A percentile compares a stretch with the other conserved stretches of the same genome.
Evolutionary conservation across 2,113 vertebrate genomes (phyloP).

Genomic region (Pseudorhombus dupliciocellatus): DNA sequence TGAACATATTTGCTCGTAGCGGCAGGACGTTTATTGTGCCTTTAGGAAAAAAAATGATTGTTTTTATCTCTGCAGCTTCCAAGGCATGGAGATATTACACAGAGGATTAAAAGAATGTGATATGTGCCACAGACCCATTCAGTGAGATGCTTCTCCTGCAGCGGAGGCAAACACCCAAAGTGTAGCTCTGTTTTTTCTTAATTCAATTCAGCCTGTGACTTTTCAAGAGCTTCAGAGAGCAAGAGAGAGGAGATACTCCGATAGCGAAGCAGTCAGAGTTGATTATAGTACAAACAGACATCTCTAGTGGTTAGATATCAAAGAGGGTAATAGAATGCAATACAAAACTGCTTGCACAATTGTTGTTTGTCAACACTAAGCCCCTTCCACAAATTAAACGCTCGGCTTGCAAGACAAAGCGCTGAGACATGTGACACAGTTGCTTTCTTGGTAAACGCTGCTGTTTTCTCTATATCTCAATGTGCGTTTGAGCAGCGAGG

Average conservation of each 20-base stretch:
- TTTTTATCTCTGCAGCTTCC: conserved; percentile 27
- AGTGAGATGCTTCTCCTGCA: conserved; percentile 36
- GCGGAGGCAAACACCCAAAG: conserved; percentile 46
- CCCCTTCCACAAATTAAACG: conserved; percentile 58
- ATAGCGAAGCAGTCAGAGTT: conserved; percentile 42
- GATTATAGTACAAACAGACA: conserved; percentile 37
- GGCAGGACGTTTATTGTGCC: conserved; percentile 35
- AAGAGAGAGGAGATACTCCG: conserved; percentile 25
- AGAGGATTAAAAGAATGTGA: conserved; percentile 55
- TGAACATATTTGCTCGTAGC: conserved; percentile 44
- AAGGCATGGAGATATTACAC: conserved; percentile 28
- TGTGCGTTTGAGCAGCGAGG: conserved; percentile 9
- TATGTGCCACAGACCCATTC: conserved; percentile 40
- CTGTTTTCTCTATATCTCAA: conserved; percentile 41
- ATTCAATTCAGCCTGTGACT: conserved; percentile 50
- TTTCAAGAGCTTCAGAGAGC: conserved; percentile 46
- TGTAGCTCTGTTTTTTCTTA: conserved; percentile 37
- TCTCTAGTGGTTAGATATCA: conserved; percentile 49
- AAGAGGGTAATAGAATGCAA: conserved; percentile 40
- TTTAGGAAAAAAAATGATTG: conserved; percentile 29
- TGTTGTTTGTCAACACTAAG: conserved; percentile 49
- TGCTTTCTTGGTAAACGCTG: conserved; percentile 27
- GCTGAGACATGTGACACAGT: conserved; percentile 18
- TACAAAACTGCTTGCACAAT: conserved; percentile 26
- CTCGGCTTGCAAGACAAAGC: conserved; percentile 51